Evolutionary conservation across 2,113 vertebrate genomes (phyloP).

Genomic region (Ctenomys sociabilis): DNA sequence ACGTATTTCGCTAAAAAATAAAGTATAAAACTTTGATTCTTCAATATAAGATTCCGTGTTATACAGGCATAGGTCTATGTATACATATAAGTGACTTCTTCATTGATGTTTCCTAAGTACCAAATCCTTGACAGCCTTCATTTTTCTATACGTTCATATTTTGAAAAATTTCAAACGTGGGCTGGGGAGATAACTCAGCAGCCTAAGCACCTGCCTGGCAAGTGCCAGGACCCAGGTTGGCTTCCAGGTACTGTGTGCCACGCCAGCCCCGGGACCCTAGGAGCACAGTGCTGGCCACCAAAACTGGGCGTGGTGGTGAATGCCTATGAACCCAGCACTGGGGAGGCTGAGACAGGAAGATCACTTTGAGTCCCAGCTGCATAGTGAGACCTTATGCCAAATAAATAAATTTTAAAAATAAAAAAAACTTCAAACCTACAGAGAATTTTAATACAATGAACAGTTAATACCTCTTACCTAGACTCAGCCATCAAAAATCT

Average conservation of each 20-base stretch:
- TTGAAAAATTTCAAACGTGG: constrained; percentile 49
- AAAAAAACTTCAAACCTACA: not conserved
- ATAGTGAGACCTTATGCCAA: no score
- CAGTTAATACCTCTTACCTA: not conserved
- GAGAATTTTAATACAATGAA: constrained; percentile 28
- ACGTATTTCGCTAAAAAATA: not conserved
- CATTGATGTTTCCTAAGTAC: constrained; percentile 23
- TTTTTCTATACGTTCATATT: constrained; percentile 37
- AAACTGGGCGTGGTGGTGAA: no score
- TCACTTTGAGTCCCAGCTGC: no score
- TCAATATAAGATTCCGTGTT: not conserved
- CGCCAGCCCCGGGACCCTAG: no score
- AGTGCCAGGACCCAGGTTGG: no score
- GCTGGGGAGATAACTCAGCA: no score
- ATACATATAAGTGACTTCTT: not conserved
- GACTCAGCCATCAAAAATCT: constrained; percentile 23
- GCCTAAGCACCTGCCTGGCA: no score
- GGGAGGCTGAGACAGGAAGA: no score
- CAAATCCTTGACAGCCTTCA: not conserved
- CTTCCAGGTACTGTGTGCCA: no score
- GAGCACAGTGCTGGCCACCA: no score
- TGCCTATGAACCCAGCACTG: no score
- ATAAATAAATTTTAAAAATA: no score
- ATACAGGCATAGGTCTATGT: not conserved
- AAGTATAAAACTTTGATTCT: not conserved